A percentile compares a stretch with the other conserved stretches of the same genome.
These are phyloP conservation scores for Keiferia lycopersicella DNA, from an alignment of 2,888 invertebrate species.

Conservation along the genomic window DNA sequence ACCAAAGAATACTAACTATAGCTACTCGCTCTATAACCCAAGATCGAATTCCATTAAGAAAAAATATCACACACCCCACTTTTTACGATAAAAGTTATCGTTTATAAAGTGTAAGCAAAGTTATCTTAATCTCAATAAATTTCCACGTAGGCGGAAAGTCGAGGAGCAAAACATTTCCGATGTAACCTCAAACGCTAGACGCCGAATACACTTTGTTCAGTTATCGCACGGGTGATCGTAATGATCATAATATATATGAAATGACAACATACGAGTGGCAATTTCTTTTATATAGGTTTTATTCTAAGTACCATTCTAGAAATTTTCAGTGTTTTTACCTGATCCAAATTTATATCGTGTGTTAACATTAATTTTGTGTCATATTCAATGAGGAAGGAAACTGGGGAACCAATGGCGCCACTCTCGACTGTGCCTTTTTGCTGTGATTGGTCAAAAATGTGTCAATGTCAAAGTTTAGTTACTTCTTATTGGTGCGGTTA, in stretches of 20 bases:
- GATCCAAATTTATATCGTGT: too few species aligned
- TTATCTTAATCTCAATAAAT: slow-evolving; percentile 21
- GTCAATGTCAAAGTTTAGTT: too few species aligned
- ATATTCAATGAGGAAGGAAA: too few species aligned
- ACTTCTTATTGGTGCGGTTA: too few species aligned
- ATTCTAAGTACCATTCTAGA: too few species aligned
- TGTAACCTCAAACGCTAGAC: slow-evolving; percentile 16
- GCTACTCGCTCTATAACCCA: neutral
- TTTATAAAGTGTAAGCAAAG: slow-evolving; percentile 14
- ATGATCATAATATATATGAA: slow-evolving; percentile 33
- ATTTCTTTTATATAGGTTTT: neutral
- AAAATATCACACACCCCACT: neutral
- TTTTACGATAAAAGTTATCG: slow-evolving; percentile 18
- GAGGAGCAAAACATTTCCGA: slow-evolving; percentile 16
- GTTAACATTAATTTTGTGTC: too few species aligned
- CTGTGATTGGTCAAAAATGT: too few species aligned
- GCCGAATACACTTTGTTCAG: slow-evolving; percentile 21
- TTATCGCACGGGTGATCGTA: slow-evolving; percentile 39
- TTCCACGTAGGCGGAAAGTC: slow-evolving; percentile 9
- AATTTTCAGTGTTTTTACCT: too few species aligned
- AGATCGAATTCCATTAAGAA: slow-evolving; percentile 6
- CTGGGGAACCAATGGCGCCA: too few species aligned
- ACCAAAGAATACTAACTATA: neutral
- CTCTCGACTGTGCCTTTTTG: too few species aligned
- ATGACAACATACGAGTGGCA: neutral